Percentiles rank a stretch among this genome's conserved stretches.
Evolutionary conservation across 2,888 invertebrate species (phyloP).

Genomic region (Eurois occulta): DNA sequence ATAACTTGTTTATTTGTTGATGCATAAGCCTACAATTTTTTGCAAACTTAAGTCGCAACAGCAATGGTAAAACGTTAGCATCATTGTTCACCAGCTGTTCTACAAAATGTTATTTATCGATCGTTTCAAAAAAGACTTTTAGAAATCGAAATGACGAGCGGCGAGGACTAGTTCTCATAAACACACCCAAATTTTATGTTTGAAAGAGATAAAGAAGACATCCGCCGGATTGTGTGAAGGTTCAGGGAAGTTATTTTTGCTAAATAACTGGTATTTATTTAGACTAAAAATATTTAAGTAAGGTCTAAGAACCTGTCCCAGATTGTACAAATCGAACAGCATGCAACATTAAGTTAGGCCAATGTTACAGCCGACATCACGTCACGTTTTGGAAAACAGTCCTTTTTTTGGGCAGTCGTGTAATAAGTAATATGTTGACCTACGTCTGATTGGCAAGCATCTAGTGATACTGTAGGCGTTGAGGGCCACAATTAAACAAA

Average conservation of each 20-base stretch:
- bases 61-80: neutral
- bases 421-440: slow-evolving; percentile 59
- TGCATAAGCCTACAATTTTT: neutral
- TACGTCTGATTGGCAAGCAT: slow-evolving; percentile 69
- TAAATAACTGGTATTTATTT: slow-evolving; percentile 53
- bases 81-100: neutral
- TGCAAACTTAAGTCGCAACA: neutral
- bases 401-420: too few species aligned
- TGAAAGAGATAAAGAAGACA: slow-evolving; percentile 84
- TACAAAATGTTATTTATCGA: neutral
- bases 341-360: neutral
- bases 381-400: slow-evolving; percentile 31
- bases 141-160: slow-evolving; percentile 66
- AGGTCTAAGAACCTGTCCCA: slow-evolving; percentile 20
- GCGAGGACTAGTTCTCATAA: slow-evolving; percentile 77
- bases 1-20: slow-evolving; percentile 7
- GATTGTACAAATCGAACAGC: slow-evolving; percentile 7
- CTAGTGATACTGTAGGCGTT: slow-evolving; percentile 75
- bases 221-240: slow-evolving; percentile 84
- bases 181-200: slow-evolving; percentile 83
- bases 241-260: slow-evolving; percentile 69
- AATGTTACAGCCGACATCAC: slow-evolving; percentile 1
- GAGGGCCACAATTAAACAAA: slow-evolving; percentile 81
- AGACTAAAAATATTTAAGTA: slow-evolving; percentile 51
- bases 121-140: slow-evolving; percentile 63